A percentile compares a stretch with the other conserved stretches of the same genome.
phyloP scores from a whole-genome alignment of 1,140 invertebrate species.

The Patella vulgata region DNA sequence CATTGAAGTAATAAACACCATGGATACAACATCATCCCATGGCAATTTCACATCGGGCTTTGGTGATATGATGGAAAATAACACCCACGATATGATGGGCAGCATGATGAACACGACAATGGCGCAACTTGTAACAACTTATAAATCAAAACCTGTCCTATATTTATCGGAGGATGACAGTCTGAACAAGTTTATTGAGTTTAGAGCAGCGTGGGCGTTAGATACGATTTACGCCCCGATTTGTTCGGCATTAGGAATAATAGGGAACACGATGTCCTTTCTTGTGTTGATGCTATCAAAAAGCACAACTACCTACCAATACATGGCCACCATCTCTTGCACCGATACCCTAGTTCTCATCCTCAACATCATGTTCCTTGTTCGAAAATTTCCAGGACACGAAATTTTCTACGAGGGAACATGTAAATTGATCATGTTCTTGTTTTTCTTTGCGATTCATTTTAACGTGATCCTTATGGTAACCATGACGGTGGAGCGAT shows the following conservation, averaged over 20 bases:
- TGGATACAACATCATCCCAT: too few species aligned
- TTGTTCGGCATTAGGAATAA: constrained; percentile 39
- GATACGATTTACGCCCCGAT: constrained; percentile 23
- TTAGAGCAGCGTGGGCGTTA: background rate
- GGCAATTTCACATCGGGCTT: too few species aligned
- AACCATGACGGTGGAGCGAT: constrained; percentile 24
- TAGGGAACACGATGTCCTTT: constrained; percentile 43
- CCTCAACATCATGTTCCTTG: constrained; percentile 3
- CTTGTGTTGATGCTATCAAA: constrained; percentile 35
- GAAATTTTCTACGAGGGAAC: constrained; percentile 9
- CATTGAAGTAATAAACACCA: too few species aligned
- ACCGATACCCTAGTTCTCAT: constrained; percentile 43
- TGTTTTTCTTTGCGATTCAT: constrained; percentile 24
- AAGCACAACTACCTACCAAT: constrained; percentile 40
- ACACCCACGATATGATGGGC: too few species aligned
- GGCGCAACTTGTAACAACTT: too few species aligned
- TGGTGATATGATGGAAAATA: too few species aligned
- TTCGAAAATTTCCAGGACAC: constrained; percentile 10
- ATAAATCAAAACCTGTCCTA: background rate
- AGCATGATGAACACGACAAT: too few species aligned
- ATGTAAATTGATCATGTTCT: constrained; percentile 12
- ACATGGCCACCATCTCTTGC: constrained; percentile 41
- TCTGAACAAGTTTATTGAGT: constrained; percentile 2
- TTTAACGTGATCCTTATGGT: constrained; percentile 14
- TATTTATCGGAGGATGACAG: constrained; percentile 8